Percentiles rank a stretch among this genome's conserved stretches.
Conservation (phyloP, 2,888 invertebrate species). For the Biston stratarius region DNA sequence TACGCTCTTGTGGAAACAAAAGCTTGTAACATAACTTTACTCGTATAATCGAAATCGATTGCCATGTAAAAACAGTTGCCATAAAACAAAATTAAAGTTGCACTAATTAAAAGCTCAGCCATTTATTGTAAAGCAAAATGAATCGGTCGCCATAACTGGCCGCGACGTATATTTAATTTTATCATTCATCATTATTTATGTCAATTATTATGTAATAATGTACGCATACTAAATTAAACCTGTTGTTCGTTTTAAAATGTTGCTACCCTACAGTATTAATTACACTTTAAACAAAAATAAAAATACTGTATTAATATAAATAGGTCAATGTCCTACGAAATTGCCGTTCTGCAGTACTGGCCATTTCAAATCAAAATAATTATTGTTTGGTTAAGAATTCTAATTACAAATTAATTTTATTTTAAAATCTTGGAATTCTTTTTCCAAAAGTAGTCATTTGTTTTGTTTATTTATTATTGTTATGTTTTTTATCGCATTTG, state of each 20-base stretch:
- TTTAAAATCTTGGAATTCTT: no score
- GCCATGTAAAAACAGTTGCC: conserved; percentile 33
- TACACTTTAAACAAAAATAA: background rate
- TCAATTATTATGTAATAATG: conserved; percentile 45
- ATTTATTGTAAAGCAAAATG: conserved; percentile 40
- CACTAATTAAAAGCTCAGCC: conserved; percentile 46
- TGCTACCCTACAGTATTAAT: conserved; percentile 7
- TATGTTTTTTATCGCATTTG: no score
- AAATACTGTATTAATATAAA: no score
- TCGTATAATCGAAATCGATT: background rate
- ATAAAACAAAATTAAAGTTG: conserved; percentile 47
- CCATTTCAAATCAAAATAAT: no score
- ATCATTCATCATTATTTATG: conserved; percentile 47
- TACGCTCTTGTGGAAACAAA: no score
- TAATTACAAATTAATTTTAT: no score
- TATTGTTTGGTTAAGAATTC: no score
- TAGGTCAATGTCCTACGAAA: no score
- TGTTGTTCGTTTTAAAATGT: conserved; percentile 32
- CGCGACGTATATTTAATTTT: conserved; percentile 42
- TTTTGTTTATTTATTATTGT: no score
- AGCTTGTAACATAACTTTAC: no score
- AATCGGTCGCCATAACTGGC: conserved; percentile 41
- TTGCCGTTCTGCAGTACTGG: no score
- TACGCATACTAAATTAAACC: conserved; percentile 35
- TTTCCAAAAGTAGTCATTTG: no score